Conservation (phyloP, 2,797 vertebrate species). For the Epinephelus coioides region DNA sequence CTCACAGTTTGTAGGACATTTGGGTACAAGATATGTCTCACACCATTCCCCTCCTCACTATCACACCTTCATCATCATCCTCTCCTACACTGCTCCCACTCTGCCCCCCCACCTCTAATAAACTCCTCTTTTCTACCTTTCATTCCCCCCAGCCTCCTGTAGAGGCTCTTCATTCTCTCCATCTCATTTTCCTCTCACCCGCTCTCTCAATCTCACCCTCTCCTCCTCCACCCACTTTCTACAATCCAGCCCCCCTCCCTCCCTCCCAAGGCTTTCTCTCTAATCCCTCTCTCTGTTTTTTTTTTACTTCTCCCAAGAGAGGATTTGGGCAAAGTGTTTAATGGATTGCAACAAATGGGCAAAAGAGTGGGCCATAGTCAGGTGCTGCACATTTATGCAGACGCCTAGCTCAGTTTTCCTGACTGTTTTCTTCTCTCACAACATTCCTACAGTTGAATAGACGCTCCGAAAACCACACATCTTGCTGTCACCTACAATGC, state of each 20-base stretch:
- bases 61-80: conserved; percentile 9
- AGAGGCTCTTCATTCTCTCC: conserved; percentile 68
- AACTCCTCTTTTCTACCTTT: conserved; percentile 63
- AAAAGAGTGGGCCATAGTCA: conserved; percentile 50
- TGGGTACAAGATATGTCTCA: background rate
- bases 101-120: conserved; percentile 36
- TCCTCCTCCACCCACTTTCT: conserved; percentile 60
- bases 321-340: conserved; percentile 75
- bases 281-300: conserved; percentile 68
- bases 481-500: background rate
- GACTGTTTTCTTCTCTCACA: conserved; percentile 11
- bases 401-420: conserved; percentile 26
- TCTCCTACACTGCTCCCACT: conserved; percentile 17
- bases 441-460: conserved; percentile 3
- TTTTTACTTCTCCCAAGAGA: conserved; percentile 44
- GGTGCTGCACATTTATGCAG: conserved; percentile 50
- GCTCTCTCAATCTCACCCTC: conserved; percentile 39
- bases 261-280: conserved; percentile 49
- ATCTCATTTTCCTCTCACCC: conserved; percentile 55
- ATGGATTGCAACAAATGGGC: conserved; percentile 68
- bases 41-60: background rate
- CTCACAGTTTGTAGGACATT: conserved; percentile 22
- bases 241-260: conserved; percentile 51
- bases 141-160: conserved; percentile 61
- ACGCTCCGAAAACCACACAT: background rate